Evolutionary conservation across 1,140 invertebrate species (phyloP), one percentile per base, ranked within the genome.

Genomic region (Diabrotica undecimpunctata): DNA sequence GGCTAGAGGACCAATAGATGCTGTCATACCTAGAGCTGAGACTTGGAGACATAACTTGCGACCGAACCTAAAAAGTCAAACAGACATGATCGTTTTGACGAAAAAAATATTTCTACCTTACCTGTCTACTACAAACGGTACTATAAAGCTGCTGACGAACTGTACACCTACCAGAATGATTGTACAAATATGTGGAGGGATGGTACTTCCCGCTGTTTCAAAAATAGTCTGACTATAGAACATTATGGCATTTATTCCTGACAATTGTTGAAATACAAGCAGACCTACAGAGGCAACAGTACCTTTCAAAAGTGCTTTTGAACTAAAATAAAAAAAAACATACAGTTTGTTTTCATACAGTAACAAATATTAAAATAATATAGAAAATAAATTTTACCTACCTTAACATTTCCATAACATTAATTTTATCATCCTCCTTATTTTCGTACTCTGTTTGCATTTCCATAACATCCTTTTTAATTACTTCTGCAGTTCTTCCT

Each of bases 221-320:
- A 91, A 94, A 72, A 91, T 94, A 1, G 79, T 81, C 39, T 87
- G 84, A 67, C 90, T 86, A 75, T 92, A 93, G 78, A 94, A 93
- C 14, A 94, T 83, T 1, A 95, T 88, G 5, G 89, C 89, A 77
- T 93, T 94, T 70, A 91, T 91, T 12, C 92, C 92, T 7, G 86
- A 88, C 8, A 93, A 79, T 76, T 92, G 90, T 71, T 91, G 90
- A 77, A 90, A 89, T 57, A 84, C 77, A 64, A 91, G 87, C 51
- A 94, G 79, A 1, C 86, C 84, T 65, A 88, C 84, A 0, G 87
- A 88, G 53, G 91, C 86, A 41, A 89, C 80, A 60, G 94, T 75
- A 0, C 85, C 88, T 68, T 85, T 88, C 11, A 83, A 77, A 70
- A 87, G 85, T 0, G 80, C 76, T 57, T 79, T 79, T n/a, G 77